These are phyloP conservation scores for Anguilla japonica DNA, from an alignment of 2,113 vertebrate genomes.

Conservation along the genomic window DNA sequence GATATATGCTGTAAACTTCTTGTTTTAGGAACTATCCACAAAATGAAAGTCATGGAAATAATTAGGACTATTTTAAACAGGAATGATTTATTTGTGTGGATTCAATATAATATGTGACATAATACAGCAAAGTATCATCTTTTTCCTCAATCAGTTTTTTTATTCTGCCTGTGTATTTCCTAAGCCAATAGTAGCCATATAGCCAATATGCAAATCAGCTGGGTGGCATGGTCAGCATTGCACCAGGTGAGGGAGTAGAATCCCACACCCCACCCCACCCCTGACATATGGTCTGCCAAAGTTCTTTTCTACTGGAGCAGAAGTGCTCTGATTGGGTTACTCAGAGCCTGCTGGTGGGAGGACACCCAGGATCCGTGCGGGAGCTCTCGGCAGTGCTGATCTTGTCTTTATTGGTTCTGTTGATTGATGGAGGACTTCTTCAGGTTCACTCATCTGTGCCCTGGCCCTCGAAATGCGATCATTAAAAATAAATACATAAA, in stretches of 20 bases:
- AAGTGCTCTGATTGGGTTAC: neutral
- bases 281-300: neutral
- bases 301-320: neutral
- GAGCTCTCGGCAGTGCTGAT: neutral
- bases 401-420: slow-evolving; percentile 20
- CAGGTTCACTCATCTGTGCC: slow-evolving; percentile 24
- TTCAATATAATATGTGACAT: too few relatives aligned
- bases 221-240: neutral
- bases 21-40: neutral
- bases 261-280: neutral
- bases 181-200: too few relatives aligned
- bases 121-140: too few relatives aligned
- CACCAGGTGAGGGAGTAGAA: neutral
- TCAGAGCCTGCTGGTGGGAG: neutral
- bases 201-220: too few relatives aligned
- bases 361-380: neutral
- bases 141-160: too few relatives aligned
- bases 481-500: slow-evolving; percentile 60
- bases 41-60: too few relatives aligned
- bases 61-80: too few relatives aligned
- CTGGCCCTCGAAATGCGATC: slow-evolving; percentile 47
- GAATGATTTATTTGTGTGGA: too few relatives aligned
- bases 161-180: too few relatives aligned
- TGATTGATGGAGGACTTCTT: slow-evolving; percentile 35
- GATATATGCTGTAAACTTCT: neutral